Evolutionary conservation across 2,113 vertebrate genomes (phyloP), one percentile per base, ranked within the genome.

Genomic region (Diphyllodes magnificus): DNA sequence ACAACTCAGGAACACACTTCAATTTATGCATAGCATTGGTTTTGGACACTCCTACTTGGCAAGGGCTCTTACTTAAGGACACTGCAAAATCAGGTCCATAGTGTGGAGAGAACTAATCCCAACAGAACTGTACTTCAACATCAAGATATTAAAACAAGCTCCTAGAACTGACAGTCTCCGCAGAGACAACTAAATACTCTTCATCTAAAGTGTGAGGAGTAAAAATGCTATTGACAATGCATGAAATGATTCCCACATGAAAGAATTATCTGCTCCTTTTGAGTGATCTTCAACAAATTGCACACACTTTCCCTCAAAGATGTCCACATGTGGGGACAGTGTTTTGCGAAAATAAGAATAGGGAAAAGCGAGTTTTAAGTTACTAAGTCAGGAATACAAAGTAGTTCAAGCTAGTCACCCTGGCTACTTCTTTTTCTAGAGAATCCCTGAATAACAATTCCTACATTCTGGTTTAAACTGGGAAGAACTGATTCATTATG

Each of bases 271-370:
- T 61, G 4, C 69, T 85, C 51, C 39, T 77, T 86, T 51, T n/a
- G 42, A 66, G 19, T 40, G 16, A 50, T 47, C 28, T 68, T 76
- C n/a, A 71, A 50, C 7, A 57, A 76, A 51, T 37, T 42, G 23
- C 10, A 16, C 5, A 59, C 1, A 10, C 44, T 53, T 83, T 77
- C 35, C 47, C 30, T 31, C 37, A 10, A 51, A 68, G 7, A 51
- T 12, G 10, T 53, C 21, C 23, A 47, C 28, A 35, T 11, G 31
- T 49, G 25, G 5, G 19, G 59, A 15, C 0, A 4, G 1, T 68
- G 57, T 76, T 80, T 91, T 53, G 3, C 0, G 7, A 91, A 86
- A 70, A 39, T 14, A 25, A 45, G 21, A 54, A 15, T 10, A 54
- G 7, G 8, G 35, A 72, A 91, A 45, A 21, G 15, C 28, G 39